Base-by-base conservation (phyloP, 2,797 vertebrate genomes). In the Argyrosomus regius region DNA sequence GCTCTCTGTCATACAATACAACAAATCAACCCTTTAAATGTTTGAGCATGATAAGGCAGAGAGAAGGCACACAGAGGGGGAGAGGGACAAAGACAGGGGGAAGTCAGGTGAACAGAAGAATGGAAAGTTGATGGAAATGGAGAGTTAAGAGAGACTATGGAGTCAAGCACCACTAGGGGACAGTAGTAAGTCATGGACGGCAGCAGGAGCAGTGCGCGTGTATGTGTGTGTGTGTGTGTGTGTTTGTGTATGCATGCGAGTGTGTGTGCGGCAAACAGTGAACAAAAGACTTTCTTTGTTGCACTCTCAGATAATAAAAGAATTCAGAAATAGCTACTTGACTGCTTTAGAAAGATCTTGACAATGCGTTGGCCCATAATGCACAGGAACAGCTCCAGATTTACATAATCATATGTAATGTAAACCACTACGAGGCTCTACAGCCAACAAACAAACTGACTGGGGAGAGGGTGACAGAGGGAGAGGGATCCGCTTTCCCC, bases 241-340 rank as follows among this genome's bases (percentile, higher is more conserved):
- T 49, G 46, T 67, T 48, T 79, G 67, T 82, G 64, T 68, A 48
- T 77, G 73, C 41, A 31, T 79, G 82, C 26, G 77, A 80, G 87
- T 82, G 88, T 95, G 88, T 94, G 90, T 94, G 93, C 92, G 89
- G 93, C 95, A 96, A 94, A 96, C 89, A 94, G 89, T 95, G 96
- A 99, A 99, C 98, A 99, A 99, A 99, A 98, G 97, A 95, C 96
- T 96, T 98, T 98, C 97, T 96, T 96, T 96, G 95, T 96, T 94
- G 94, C 94, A 91, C 92, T 95, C 94, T 93, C 89, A 93, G 94
- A 96, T 95, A 96, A 96, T 96, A 96, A 95, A 95, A 95, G 92
- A 95, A 96, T 95, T 93, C 94, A 92, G 90, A 95, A 96, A 95
- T 95, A 95, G 95, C 95, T 94, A 94, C 94, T 96, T 96, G 94